Evolutionary conservation across 2,113 vertebrate genomes (phyloP).

Genomic region (Myxocyprinus asiaticus): DNA sequence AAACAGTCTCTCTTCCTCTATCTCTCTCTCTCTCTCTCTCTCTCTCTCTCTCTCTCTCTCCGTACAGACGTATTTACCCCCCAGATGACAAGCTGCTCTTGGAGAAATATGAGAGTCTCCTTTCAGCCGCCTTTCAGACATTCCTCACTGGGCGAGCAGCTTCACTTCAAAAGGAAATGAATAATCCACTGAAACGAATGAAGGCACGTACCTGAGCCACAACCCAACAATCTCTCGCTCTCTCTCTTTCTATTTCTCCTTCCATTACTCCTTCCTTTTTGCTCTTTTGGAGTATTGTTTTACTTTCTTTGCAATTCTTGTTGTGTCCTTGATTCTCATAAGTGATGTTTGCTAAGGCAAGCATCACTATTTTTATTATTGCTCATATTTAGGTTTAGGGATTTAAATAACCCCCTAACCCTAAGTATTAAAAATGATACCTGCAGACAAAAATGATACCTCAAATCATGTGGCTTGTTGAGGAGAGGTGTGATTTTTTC

Average conservation of each 20-base stretch:
- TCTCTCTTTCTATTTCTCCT: too few species aligned
- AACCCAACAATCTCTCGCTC: constrained; percentile 19
- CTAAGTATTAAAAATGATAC: too few species aligned
- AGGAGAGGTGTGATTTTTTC: too few species aligned
- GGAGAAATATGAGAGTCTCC: constrained; percentile 96
- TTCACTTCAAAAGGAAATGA: constrained; percentile 96
- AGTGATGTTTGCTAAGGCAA: not conserved
- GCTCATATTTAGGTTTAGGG: not conserved
- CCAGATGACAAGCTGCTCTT: constrained; percentile 95
- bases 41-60: constrained; percentile 55
- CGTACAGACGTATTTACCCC: constrained; percentile 94
- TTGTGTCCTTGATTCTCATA: not conserved
- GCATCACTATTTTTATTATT: not conserved
- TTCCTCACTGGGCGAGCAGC: constrained; percentile 96
- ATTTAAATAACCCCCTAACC: too few species aligned
- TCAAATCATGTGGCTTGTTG: too few species aligned
- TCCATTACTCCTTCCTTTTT: constrained; percentile 29
- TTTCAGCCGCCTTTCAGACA: constrained; percentile 94
- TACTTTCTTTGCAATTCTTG: not conserved
- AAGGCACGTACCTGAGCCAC: constrained; percentile 85
- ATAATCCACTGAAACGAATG: constrained; percentile 98
- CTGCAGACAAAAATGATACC: too few species aligned
- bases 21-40: constrained; percentile 1
- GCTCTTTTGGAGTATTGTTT: too few species aligned
- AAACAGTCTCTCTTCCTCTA: too few species aligned